Evolutionary conservation across 2,797 vertebrate species (phyloP).

Genomic region (Siniperca undulata): DNA sequence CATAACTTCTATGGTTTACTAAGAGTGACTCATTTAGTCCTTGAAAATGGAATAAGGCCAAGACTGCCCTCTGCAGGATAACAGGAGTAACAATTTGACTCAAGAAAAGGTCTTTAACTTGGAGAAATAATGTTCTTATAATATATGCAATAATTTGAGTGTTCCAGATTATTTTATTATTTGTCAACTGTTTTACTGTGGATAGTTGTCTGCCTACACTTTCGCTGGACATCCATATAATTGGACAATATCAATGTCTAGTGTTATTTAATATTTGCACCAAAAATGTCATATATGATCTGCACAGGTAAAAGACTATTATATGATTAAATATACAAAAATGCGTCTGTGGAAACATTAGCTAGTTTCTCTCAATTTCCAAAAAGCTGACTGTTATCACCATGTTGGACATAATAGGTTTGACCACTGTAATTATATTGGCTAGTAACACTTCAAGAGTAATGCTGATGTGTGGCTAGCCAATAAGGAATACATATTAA

Average conservation of each 20-base stretch:
- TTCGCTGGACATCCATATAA: not conserved
- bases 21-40: conserved; percentile 61
- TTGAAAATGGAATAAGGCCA: conserved; percentile 42
- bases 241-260: not conserved
- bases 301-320: not conserved
- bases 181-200: not conserved
- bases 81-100: not conserved
- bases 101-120: not conserved
- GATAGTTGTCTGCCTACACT: not conserved
- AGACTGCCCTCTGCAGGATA: conserved; percentile 77
- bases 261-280: no score
- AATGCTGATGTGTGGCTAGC: not conserved
- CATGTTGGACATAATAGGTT: not conserved
- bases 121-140: not conserved
- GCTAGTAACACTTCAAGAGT: not conserved
- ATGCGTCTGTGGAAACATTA: not conserved
- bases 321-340: not conserved
- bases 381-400: no score
- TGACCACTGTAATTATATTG: not conserved
- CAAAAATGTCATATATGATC: not conserved
- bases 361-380: not conserved
- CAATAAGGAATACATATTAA: not conserved
- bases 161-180: not conserved
- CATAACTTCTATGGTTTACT: conserved; percentile 54
- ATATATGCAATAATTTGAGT: not conserved